Percentiles rank a stretch among this genome's conserved stretches.
phyloP scores from a whole-genome alignment of 1,140 invertebrate genomes.

The Ylistrum balloti region DNA sequence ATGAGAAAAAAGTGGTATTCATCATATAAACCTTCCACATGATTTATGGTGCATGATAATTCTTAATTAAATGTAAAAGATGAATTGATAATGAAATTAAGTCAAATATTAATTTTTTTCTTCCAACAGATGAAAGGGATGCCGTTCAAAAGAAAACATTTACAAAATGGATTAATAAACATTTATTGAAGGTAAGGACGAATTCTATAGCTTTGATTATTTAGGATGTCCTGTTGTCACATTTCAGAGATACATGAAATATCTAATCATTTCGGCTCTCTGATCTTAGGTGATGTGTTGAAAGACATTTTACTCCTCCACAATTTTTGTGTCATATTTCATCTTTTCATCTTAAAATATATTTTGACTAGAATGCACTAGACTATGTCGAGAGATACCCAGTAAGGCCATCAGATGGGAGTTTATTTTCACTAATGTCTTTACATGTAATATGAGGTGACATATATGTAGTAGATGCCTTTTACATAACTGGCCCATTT shows the following conservation, averaged over 20 bases:
- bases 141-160: slow-evolving; percentile 99
- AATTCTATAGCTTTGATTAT: background rate
- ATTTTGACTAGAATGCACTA: background rate
- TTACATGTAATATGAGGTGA: background rate
- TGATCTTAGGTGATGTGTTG: background rate
- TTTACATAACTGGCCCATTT: background rate
- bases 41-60: background rate
- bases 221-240: background rate
- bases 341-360: background rate
- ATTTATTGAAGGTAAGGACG: slow-evolving; percentile 97
- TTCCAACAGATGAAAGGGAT: slow-evolving; percentile 97
- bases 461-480: background rate
- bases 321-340: background rate
- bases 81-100: background rate
- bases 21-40: background rate
- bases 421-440: background rate
- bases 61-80: background rate
- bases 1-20: slow-evolving; percentile 37
- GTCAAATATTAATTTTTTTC: slow-evolving; percentile 48
- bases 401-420: background rate
- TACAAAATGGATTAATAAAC: slow-evolving; percentile 99
- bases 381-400: background rate
- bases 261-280: background rate
- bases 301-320: background rate
- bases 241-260: background rate